Evolutionary conservation across 2,113 vertebrate species (phyloP), one percentile per base, ranked within the genome.

Genomic region (Polypterus senegalus): DNA sequence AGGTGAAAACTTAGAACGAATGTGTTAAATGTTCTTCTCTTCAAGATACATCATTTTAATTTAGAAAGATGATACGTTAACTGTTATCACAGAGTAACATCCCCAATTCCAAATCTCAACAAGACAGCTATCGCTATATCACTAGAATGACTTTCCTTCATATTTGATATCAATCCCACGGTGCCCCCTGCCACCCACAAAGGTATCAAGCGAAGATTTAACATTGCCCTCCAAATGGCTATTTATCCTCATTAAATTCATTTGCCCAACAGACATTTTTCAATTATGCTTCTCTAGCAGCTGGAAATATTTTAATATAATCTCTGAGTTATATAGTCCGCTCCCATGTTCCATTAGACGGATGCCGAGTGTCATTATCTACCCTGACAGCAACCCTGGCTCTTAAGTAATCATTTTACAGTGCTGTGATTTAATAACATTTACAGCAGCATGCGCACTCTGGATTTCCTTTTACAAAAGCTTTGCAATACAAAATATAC

Each of bases 341-440:
- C 66, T 49, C 54, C 1, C 47, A 56, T 61, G 70, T 62, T 66
- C 63, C 53, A 63, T 69, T 67, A 68, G 60, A 51, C 70, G 45
- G 47, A 65, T 70, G 61, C 48, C 71, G 65, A 74, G 71, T 7
- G 72, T 57, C 58, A 71, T 76, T 72, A 72, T 70, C 61, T 66
- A 11, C 45, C 53, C 11, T 71, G 64, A 68, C 65, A 75, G 61
- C 58, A 48, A 65, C 65, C 65, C 10, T 46, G 51, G 59, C 62
- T 70, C 71, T 66, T 66, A 58, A 76, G 69, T 72, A 67, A 75
- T 76, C 55, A 74, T 76, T 76, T 72, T 67, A 71, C 48, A 74
- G 66, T 65, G 61, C 61, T 70, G 66, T 69, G 69, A 56, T 65
- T 74, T 67, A 77, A 69, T 74, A 71, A 73, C 10, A 70, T 61